Conservation (phyloP, 30 jellyfish, hydroid and myxozoan genomes). For the Hydractinia echinata region DNA sequence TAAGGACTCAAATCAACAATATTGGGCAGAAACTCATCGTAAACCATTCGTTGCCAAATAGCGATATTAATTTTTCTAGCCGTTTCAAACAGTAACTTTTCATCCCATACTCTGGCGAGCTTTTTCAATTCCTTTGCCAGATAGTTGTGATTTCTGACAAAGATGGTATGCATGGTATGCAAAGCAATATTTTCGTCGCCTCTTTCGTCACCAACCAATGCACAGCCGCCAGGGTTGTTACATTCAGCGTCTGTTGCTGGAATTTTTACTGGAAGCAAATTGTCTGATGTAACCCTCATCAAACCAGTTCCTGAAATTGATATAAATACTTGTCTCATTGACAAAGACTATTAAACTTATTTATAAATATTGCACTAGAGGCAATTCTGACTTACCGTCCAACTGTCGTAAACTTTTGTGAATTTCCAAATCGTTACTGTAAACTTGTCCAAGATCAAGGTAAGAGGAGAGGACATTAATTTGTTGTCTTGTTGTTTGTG, state of each 20-base stretch:
- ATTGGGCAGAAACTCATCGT: conserved; percentile 25
- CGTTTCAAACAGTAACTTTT: too few relatives aligned
- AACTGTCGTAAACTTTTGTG: too few relatives aligned
- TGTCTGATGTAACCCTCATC: background rate
- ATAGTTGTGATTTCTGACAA: conserved; percentile 1
- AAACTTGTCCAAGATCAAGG: conserved; percentile 52
- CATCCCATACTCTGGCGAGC: conserved; percentile 12
- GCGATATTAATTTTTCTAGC: too few relatives aligned
- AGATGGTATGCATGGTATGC: conserved; percentile 31
- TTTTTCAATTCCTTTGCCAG: conserved; percentile 10
- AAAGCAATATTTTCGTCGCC: conserved; percentile 27
- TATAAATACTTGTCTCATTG: too few relatives aligned
- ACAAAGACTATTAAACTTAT: too few relatives aligned
- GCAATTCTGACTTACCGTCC: background rate
- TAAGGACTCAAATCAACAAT: background rate
- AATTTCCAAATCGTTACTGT: conserved; percentile 24
- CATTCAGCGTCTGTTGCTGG: background rate
- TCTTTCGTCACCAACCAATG: conserved; percentile 38
- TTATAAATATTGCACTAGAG: too few relatives aligned
- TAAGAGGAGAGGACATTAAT: conserved; percentile 53
- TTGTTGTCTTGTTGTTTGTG: conserved; percentile 58
- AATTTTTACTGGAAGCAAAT: conserved; percentile 3
- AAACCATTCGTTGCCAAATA: conserved; percentile 20
- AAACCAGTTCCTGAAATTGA: conserved; percentile 15
- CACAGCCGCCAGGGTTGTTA: conserved; percentile 29